phyloP scores from a whole-genome alignment of 2,113 vertebrate genomes.

The Natator depressus region DNA sequence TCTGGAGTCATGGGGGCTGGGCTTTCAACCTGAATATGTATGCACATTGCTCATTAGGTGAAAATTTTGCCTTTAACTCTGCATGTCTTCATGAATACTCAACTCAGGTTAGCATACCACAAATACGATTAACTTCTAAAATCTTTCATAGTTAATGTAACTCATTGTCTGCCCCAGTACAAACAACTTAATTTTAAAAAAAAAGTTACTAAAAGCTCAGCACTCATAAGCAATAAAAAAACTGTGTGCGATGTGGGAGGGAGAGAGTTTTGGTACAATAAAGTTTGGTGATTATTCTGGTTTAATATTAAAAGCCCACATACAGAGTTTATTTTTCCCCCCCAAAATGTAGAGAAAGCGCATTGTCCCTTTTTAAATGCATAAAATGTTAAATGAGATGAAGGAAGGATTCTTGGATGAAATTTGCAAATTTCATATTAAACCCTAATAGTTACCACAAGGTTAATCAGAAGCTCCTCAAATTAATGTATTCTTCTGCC shows the following conservation, averaged over 20 bases:
- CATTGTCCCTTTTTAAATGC: not conserved
- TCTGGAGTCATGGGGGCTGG: not conserved
- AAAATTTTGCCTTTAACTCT: conserved; percentile 53
- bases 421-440: not conserved
- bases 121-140: not conserved
- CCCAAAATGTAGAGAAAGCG: not conserved
- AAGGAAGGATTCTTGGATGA: not conserved
- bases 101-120: conserved; percentile 1
- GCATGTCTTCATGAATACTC: conserved; percentile 22
- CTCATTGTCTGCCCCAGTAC: not conserved
- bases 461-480: not conserved
- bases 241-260: not conserved
- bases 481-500: not conserved
- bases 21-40: conserved; percentile 26
- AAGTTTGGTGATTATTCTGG: not conserved
- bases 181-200: not conserved
- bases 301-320: not conserved
- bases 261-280: not conserved
- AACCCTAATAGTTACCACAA: not conserved
- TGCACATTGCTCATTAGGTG: conserved; percentile 18
- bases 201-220: not conserved
- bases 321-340: no score
- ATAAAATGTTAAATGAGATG: not conserved
- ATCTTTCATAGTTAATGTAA: conserved; percentile 16
- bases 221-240: not conserved